These are phyloP conservation scores for Aporophyla lueneburgensis DNA, from an alignment of 2,888 invertebrate genomes.

Conservation along the genomic window DNA sequence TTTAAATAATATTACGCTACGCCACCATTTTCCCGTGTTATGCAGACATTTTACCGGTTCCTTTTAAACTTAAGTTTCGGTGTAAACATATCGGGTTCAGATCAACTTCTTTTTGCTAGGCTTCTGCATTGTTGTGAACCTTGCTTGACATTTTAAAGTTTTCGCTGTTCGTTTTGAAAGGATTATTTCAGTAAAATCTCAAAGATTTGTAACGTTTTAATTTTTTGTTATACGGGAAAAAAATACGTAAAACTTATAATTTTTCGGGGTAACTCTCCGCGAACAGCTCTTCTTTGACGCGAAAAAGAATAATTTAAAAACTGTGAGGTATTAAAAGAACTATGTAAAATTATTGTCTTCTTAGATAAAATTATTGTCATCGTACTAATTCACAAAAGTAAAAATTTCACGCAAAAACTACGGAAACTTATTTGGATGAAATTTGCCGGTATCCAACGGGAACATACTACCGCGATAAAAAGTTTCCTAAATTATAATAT, in stretches of 20 bases:
- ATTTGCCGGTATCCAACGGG: too few species aligned
- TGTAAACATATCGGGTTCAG: constrained; percentile 8
- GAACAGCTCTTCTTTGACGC: background rate
- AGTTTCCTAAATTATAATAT: too few species aligned
- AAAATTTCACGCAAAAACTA: too few species aligned
- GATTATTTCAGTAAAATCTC: constrained; percentile 3
- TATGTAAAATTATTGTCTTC: too few species aligned
- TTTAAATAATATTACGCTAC: too few species aligned
- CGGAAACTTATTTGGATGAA: too few species aligned
- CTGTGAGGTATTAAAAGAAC: background rate
- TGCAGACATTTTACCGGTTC: constrained; percentile 4
- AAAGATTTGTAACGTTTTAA: constrained; percentile 2
- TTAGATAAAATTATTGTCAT: too few species aligned
- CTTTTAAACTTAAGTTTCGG: constrained; percentile 4
- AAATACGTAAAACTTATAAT: background rate
- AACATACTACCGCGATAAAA: too few species aligned
- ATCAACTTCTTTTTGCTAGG: constrained; percentile 34
- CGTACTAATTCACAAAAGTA: too few species aligned
- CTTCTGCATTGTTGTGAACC: constrained; percentile 39
- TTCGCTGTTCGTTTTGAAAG: background rate
- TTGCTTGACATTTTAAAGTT: constrained; percentile 50
- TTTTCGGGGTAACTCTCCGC: background rate
- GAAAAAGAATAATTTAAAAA: background rate
- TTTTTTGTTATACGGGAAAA: background rate
- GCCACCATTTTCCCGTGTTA: background rate